A percentile compares a stretch with the other conserved stretches of the same genome.
These are phyloP conservation scores for Ernsta delagoae DNA, from an alignment of 2,888 invertebrate genomes.

Conservation along the genomic window DNA sequence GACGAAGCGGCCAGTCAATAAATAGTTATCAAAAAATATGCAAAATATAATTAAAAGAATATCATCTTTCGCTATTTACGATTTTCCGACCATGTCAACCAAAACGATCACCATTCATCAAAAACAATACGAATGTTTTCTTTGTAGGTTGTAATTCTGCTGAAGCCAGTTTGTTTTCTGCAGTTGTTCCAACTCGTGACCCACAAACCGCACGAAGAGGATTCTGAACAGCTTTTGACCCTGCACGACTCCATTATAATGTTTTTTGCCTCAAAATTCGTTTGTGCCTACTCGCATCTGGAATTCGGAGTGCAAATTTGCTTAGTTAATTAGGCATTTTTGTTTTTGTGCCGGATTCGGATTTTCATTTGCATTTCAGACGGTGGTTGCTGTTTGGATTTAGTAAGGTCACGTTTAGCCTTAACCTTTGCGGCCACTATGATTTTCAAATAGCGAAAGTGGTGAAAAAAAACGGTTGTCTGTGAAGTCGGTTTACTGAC, in stretches of 20 bases:
- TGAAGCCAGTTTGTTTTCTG: not conserved
- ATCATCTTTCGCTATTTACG: too few relatives aligned
- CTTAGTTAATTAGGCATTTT: constrained; percentile 35
- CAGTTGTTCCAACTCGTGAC: constrained; percentile 24
- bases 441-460: not conserved
- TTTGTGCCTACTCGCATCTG: constrained; percentile 27
- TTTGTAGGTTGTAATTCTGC: not conserved
- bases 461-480: too few relatives aligned
- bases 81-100: not conserved
- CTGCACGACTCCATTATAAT: constrained; percentile 25
- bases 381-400: too few relatives aligned
- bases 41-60: too few relatives aligned
- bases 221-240: constrained; percentile 34
- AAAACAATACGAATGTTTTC: not conserved
- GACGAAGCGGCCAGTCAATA: too few relatives aligned
- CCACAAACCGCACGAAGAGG: constrained; percentile 25
- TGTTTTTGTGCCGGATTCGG: constrained; percentile 24
- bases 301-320: constrained; percentile 30
- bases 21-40: too few relatives aligned
- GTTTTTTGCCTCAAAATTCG: constrained; percentile 28
- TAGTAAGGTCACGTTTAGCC: constrained; percentile 17
- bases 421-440: constrained; percentile 1
- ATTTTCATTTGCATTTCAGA: constrained; percentile 19
- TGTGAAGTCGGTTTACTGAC: too few relatives aligned
- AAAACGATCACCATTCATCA: not conserved